Base-by-base conservation (phyloP, 1,140 invertebrate genomes). In the Neodiprion fabricii region DNA sequence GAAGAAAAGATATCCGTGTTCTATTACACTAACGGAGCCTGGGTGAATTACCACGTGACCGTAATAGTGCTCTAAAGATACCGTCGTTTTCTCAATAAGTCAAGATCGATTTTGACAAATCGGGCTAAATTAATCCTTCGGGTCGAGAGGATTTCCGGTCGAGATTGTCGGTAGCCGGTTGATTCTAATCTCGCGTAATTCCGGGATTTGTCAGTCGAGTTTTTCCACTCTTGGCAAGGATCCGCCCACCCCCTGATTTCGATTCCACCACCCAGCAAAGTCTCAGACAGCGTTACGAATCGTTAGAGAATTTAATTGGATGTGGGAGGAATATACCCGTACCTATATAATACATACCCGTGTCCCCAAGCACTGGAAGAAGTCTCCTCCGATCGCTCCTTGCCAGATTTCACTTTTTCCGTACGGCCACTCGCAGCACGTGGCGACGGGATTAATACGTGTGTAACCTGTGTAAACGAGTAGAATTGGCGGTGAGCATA, bases 101-200 rank as follows among this genome's bases (percentile, higher is more conserved):
- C 12, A 69, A 69, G 67, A 69, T 69, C 67, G 40, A 69, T 69
- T 23, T 69, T 23, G 67, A 69, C 17, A 69, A 21, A 69, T 69
- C 11, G 67, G 10, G 23, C 11, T 69, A 47, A 69, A 21, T 21
- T 69, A 69, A 69, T 69, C 67, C 67, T 69, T 11, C 5, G 10
- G 0, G 11, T 7, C 3, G 53, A 12, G n/a, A 61, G 40, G 23
- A 65, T 69, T 47, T 21, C 40, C 67, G 11, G 67, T 47, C 21
- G 10, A 21, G 40, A 69, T 69, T 69, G 67, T 69, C 67, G 40
- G 67, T 11, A 69, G 53, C 28, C 28, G 28, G 21, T 69, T 69
- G 67, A 69, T 69, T 47, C 67, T 69, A 69, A 69, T 69, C 67
- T 69, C 21, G n/a, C 7, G 67, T 47, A 69, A 69, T 69, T 69